Percentiles rank a stretch among this genome's conserved stretches.
Evolutionary conservation across 1,140 invertebrate species (phyloP).

Genomic region (Mamestra configurata): DNA sequence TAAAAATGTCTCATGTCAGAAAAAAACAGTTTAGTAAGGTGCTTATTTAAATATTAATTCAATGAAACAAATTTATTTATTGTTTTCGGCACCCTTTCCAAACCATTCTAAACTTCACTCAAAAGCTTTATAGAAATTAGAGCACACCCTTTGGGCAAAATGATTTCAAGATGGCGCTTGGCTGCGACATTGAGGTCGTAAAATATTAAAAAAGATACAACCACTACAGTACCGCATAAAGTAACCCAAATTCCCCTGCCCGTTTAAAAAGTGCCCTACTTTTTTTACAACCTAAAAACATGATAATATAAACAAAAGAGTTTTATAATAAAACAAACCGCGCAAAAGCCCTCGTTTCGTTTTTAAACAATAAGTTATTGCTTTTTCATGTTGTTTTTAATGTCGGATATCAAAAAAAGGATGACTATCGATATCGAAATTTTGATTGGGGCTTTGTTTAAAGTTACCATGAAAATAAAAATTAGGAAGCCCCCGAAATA

Average conservation of each 20-base stretch:
- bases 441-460: slow-evolving; percentile 10
- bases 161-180: slow-evolving; percentile 12
- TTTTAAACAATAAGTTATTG: not conserved
- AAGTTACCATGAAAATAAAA: not conserved
- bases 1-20: too few relatives aligned
- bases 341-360: not conserved
- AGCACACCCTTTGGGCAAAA: not conserved
- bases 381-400: slow-evolving; percentile 16
- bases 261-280: slow-evolving; percentile 6
- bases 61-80: not conserved
- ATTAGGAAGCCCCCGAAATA: not conserved
- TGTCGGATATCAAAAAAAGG: not conserved
- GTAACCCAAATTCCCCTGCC: slow-evolving; percentile 6
- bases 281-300: slow-evolving; percentile 23
- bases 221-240: slow-evolving; percentile 9
- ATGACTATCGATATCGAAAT: not conserved
- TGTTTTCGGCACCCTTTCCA: not conserved
- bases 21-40: too few relatives aligned
- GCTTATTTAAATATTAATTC: too few relatives aligned
- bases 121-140: slow-evolving; percentile 4
- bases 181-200: slow-evolving; percentile 29
- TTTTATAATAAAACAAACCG: slow-evolving; percentile 36
- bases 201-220: slow-evolving; percentile 28
- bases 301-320: slow-evolving; percentile 6
- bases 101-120: not conserved